These are phyloP conservation scores for Hiodon tergisus DNA, from an alignment of 2,113 vertebrate genomes.

Conservation along the genomic window DNA sequence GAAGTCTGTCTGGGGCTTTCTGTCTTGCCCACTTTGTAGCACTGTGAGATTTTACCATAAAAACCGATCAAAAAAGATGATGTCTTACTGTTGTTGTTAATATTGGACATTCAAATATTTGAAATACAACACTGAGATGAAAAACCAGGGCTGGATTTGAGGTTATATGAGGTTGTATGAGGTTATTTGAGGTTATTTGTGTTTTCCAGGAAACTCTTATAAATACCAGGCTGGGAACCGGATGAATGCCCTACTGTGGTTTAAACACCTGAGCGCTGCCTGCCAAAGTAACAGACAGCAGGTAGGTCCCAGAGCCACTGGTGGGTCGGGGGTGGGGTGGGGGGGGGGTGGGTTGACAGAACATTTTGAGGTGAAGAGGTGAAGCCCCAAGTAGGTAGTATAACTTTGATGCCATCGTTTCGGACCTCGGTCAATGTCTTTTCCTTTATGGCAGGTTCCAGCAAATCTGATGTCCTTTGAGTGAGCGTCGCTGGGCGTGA, in stretches of 20 bases:
- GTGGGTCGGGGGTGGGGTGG: too few relatives aligned
- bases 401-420: not conserved
- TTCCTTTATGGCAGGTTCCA: constrained; percentile 71
- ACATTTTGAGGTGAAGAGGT: too few relatives aligned
- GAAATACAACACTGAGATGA: too few relatives aligned
- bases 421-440: not conserved
- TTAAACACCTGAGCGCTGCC: constrained; percentile 92
- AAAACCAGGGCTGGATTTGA: too few relatives aligned
- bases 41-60: too few relatives aligned
- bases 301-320: constrained; percentile 58
- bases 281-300: constrained; percentile 96
- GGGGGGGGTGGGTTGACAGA: too few relatives aligned
- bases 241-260: constrained; percentile 93
- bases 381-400: not conserved
- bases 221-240: constrained; percentile 95
- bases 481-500: constrained; percentile 54
- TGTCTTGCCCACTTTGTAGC: too few relatives aligned
- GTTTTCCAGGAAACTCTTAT: constrained; percentile 85
- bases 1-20: not conserved
- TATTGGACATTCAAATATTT: not conserved
- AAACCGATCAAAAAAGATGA: not conserved
- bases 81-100: not conserved
- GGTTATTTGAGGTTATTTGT: not conserved
- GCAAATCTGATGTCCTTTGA: constrained; percentile 99
- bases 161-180: not conserved